Base-by-base conservation (phyloP, 2,888 invertebrate genomes). In the Tiliacea aurago region DNA sequence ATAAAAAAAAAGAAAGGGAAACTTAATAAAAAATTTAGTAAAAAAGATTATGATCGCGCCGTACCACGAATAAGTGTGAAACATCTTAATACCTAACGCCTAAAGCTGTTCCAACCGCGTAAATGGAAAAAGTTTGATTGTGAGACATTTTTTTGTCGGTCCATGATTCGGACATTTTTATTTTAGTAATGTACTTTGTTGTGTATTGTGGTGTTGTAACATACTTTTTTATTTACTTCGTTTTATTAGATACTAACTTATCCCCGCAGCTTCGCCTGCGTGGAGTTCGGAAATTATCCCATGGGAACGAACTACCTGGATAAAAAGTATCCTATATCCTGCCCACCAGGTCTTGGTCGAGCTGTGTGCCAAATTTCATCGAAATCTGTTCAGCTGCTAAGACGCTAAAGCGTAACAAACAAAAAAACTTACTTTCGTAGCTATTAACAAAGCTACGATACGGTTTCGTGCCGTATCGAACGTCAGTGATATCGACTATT, bases 81-180 rank as follows among this genome's bases (percentile, higher is more conserved):
- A 85, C 61, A 4, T 28, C 85, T 69, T 72, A 77, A 79, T 67
- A 73, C 72, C 84, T 84, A 80, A 86, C 87, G 92, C 92, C 92
- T 87, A 87, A 91, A 93, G 92, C 91, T 89, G 89, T 92, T 91
- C 87, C 89, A 86, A 83, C 89, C 84, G 84, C 85, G 94, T 92
- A 94, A 95, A 95, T 95, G 95, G 95, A 95, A 95, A 95, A 95
- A 95, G 93, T 95, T 95, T 94, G 94, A 94, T 93, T 95, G 94
- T 93, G 88, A 86, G 87, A 87, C 84, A 87, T 91, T 92, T 94
- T 93, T 94, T 93, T 93, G 94, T 94, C 93, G 93, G 92, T 89
- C 90, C 90, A 90, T 93, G 91, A 93, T 93, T 94, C 91, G 91
- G 91, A 88, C 91, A 90, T 92, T 94, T 92, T 91, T 91, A 91